These are phyloP conservation scores for Virgularia gustaviana DNA, from an alignment of 92 coral and sea anemone species.

Conservation along the genomic window DNA sequence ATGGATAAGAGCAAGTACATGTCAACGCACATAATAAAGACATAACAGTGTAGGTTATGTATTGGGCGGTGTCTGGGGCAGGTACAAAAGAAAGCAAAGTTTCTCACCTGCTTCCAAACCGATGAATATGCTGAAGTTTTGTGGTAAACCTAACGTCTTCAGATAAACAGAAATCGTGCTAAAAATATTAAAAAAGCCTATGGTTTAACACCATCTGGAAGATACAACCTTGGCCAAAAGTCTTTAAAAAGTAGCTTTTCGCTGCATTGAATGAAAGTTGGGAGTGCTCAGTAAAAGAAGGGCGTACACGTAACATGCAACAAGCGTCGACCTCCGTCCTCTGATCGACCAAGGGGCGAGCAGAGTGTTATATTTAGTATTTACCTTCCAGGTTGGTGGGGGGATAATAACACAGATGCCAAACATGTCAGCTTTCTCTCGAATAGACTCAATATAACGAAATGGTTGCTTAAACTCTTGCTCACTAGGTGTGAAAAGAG, in stretches of 20 bases:
- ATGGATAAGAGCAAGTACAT: too few relatives aligned
- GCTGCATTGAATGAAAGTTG: too few relatives aligned
- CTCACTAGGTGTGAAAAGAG: conserved; percentile 71
- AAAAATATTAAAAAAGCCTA: conserved; percentile 1
- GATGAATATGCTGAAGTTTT: conserved; percentile 82
- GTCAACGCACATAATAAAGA: too few relatives aligned
- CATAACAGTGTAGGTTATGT: background rate
- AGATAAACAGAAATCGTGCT: conserved; percentile 82
- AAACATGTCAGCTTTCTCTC: conserved; percentile 51
- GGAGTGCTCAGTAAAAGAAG: too few relatives aligned
- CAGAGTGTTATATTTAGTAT: background rate
- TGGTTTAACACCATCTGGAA: too few relatives aligned
- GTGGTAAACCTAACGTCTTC: conserved; percentile 72
- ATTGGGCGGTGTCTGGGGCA: background rate
- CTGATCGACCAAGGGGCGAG: background rate
- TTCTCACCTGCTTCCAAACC: conserved; percentile 68
- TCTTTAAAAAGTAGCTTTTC: too few relatives aligned
- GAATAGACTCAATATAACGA: conserved; percentile 63
- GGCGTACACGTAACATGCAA: background rate
- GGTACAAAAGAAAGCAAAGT: background rate
- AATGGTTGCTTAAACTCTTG: conserved; percentile 86
- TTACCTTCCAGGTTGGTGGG: conserved; percentile 94
- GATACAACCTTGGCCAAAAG: too few relatives aligned
- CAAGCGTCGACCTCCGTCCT: too few relatives aligned
- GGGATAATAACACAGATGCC: conserved; percentile 89